A percentile compares a stretch with the other conserved stretches of the same genome.
phyloP scores from a whole-genome alignment of 2,888 invertebrate species.

The Empis livida region DNA sequence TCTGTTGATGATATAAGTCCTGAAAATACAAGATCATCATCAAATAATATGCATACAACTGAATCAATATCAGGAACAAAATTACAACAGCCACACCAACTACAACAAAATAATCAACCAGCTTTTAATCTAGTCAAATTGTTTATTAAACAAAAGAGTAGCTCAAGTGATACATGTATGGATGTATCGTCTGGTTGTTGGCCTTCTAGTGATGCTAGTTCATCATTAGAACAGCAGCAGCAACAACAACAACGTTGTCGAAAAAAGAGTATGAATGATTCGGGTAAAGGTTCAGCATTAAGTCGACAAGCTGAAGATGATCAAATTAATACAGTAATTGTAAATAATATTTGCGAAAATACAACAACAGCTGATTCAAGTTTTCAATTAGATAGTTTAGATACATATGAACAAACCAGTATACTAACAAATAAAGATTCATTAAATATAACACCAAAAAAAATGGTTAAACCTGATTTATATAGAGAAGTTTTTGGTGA shows the following conservation, averaged over 20 bases:
- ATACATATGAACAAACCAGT: constrained; percentile 17
- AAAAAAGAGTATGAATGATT: constrained; percentile 37
- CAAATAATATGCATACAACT: constrained; percentile 9
- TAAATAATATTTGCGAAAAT: neutral
- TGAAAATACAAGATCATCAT: constrained; percentile 18
- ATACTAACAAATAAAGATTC: constrained; percentile 10
- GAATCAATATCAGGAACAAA: constrained; percentile 6
- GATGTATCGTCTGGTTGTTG: constrained; percentile 72
- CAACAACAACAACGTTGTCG: constrained; percentile 23
- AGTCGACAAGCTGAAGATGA: constrained; percentile 34
- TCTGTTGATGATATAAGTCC: constrained; percentile 17
- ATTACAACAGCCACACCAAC: neutral
- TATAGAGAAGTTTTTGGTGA: constrained; percentile 21
- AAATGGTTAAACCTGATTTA: constrained; percentile 16
- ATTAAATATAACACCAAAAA: constrained; percentile 9
- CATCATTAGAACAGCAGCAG: constrained; percentile 24
- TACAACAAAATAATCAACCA: constrained; percentile 40
- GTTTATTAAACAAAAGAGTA: constrained; percentile 82
- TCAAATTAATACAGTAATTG: constrained; percentile 9
- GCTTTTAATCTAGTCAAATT: constrained; percentile 73
- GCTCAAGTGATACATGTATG: constrained; percentile 63
- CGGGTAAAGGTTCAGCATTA: constrained; percentile 35
- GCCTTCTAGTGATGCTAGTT: constrained; percentile 41
- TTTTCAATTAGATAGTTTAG: constrained; percentile 25
- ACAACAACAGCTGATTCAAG: constrained; percentile 19